Percentiles rank a stretch among this genome's conserved stretches.
These are phyloP conservation scores for Agapornis canus DNA, from an alignment of 2,797 vertebrate genomes.

Conservation along the genomic window DNA sequence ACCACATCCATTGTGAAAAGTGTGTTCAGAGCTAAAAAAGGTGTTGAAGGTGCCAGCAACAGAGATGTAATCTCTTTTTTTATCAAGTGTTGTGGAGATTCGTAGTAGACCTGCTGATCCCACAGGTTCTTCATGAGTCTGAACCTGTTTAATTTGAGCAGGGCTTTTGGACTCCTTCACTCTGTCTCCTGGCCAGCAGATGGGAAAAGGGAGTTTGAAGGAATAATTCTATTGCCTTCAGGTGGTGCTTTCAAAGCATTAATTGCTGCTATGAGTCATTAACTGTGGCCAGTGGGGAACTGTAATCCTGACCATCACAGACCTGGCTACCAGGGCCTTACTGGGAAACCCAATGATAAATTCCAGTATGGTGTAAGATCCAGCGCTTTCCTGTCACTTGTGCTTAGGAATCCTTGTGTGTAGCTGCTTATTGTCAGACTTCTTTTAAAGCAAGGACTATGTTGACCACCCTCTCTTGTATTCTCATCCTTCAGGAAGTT, in stretches of 20 bases:
- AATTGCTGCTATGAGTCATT: not conserved
- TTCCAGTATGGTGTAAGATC: not conserved
- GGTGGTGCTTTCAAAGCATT: not conserved
- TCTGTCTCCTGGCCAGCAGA: not conserved
- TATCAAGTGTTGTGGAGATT: not conserved
- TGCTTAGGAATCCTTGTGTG: not conserved
- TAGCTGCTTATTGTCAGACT: not conserved
- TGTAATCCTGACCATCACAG: not conserved
- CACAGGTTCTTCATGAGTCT: not conserved
- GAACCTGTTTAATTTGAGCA: not conserved
- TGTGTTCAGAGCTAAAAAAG: not conserved
- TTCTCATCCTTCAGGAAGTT: not conserved
- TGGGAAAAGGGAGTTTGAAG: not conserved
- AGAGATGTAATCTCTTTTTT: not conserved
- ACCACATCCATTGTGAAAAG: not conserved
- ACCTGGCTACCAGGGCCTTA: not conserved
- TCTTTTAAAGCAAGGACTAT: not conserved
- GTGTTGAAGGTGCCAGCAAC: not conserved
- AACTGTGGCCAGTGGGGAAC: not conserved
- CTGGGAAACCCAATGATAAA: not conserved
- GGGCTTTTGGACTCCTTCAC: not conserved
- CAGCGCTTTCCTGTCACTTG: not conserved
- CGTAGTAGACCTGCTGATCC: not conserved
- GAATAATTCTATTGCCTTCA: not conserved
- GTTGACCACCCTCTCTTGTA: rapidly evolving